Base-by-base conservation (phyloP, 2,888 invertebrate genomes). In the Aphodius sticticus region DNA sequence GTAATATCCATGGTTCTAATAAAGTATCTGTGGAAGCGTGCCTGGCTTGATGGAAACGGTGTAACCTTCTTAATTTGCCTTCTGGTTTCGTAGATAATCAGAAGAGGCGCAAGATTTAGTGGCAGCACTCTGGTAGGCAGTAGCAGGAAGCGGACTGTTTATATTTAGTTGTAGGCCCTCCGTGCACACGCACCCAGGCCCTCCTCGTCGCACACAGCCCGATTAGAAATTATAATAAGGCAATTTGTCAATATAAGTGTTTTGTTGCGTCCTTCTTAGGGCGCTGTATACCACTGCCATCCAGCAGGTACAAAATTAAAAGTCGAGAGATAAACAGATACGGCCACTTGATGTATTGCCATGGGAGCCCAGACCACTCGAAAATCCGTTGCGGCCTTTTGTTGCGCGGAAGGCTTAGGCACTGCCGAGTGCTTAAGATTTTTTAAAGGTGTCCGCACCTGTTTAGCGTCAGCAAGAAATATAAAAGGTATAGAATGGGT, bases 191-290 rank as follows among this genome's bases (percentile, higher is more conserved):
- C 83, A 82, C 83, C 83, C 84, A 84, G 75, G 72, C 76, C 76
- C 69, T 78, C 80, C 78, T 69, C 81, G 83, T 81, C 83, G 78
- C 79, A 53, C 77, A 76, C 82, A 83, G 81, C 83, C 85, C 85
- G 86, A 87, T 88, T 87, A 88, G 86, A 87, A 88, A 87, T 87
- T 87, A 87, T 87, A 88, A 88, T 88, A 86, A 87, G 86, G 85
- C 87, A 87, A 87, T 88, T 88, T 88, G 88, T 88, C 88, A 87
- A 86, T 84, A 87, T 84, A 84, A 87, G 86, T 86, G 87, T 85
- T 86, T 83, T 80, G 77, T 79, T 71, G 71, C 71, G 77, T 77
- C 70, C 35, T 71, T 16, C 72, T 69, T 15, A 16, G 70, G 69
- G 38, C 36, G 69, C 53, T 38, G 70, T 36, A 16, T 71, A 38